Base-by-base conservation (phyloP, 2,888 invertebrate genomes). In the Strigamia maritima region DNA sequence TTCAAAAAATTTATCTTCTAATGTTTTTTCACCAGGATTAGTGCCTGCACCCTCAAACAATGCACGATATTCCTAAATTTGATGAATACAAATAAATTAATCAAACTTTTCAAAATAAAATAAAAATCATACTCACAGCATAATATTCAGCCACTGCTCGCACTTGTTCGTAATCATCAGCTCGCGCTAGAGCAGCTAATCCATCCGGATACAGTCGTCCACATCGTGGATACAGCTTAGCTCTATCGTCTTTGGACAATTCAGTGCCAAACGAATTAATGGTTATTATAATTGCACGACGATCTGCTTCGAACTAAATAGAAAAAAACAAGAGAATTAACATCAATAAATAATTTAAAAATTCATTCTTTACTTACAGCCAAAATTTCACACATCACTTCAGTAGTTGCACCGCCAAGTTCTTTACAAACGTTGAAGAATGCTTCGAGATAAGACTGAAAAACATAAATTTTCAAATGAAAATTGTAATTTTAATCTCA, bases 181-280 rank as follows among this genome's bases (percentile, higher is more conserved):
- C 98, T 81, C 96, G 90, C 16, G 96, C 97, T 81, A 99, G 87
- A 70, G 97, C 94, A 65, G 94, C 94, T 83, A 99, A 88, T 35
- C 99, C 99, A 88, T 98, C 97, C 44, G 99, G 99, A 87, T 97
- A 93, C 83, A 99, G 89, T 85, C 94, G 94, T 79, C 99, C 98
- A 86, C 98, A 98, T 82, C 94, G 92, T 24, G 98, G 98, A 87
- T 98, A 98, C 84, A 99, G 88, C 86, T 98, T 97, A 70, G 94
- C 93, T 82, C 98, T 91, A 87, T 99, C 99, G 86, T 99, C 99
- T 86, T 98, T 99, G 76, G 97, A 94, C 84, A 99, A 88, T 87
- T 99, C 99, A 10, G 99, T 99, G 80, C 98, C 99, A 87, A 99
- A 99, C 0, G 98, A 98, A 87, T 99, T 99, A 85, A 99, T 98